phyloP scores from a whole-genome alignment of 2,888 invertebrate species.

The Drosophila lutescens region DNA sequence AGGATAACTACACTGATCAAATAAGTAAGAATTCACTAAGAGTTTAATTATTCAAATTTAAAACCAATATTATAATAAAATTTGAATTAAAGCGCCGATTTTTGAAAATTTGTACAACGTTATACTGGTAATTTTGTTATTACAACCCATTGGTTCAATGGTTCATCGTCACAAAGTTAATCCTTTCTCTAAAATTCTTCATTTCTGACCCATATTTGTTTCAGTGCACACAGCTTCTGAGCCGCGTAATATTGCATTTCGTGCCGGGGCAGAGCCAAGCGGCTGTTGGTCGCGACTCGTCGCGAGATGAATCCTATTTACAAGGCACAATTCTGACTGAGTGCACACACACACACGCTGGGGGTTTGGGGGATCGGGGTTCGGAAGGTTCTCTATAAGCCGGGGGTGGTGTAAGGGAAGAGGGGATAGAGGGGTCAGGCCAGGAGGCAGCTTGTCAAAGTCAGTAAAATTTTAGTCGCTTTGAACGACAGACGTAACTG shows the following conservation, averaged over 20 bases:
- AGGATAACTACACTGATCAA: conserved; percentile 6
- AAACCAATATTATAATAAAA: too few relatives aligned
- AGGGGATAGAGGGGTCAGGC: neutral
- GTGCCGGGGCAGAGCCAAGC: conserved; percentile 63
- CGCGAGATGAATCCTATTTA: conserved; percentile 77
- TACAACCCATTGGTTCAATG: too few relatives aligned
- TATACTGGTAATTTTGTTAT: too few relatives aligned
- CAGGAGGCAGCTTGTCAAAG: conserved; percentile 70
- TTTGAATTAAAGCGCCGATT: too few relatives aligned
- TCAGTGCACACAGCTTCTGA: conserved; percentile 28
- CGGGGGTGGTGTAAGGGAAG: neutral
- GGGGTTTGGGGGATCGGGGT: neutral
- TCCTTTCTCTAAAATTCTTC: neutral
- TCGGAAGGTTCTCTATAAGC: conserved; percentile 4
- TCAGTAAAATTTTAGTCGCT: conserved; percentile 71
- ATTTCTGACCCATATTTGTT: neutral
- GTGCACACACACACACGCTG: conserved; percentile 24
- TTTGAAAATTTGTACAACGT: too few relatives aligned
- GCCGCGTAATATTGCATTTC: conserved; percentile 68
- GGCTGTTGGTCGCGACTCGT: conserved; percentile 63
- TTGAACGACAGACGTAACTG: conserved; percentile 44
- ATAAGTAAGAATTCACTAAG: too few relatives aligned
- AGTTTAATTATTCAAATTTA: too few relatives aligned
- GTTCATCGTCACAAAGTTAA: too few relatives aligned
- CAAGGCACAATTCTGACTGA: conserved; percentile 68